Conservation (phyloP, 2,113 vertebrate genomes). For the Oncorhynchus mykiss region DNA sequence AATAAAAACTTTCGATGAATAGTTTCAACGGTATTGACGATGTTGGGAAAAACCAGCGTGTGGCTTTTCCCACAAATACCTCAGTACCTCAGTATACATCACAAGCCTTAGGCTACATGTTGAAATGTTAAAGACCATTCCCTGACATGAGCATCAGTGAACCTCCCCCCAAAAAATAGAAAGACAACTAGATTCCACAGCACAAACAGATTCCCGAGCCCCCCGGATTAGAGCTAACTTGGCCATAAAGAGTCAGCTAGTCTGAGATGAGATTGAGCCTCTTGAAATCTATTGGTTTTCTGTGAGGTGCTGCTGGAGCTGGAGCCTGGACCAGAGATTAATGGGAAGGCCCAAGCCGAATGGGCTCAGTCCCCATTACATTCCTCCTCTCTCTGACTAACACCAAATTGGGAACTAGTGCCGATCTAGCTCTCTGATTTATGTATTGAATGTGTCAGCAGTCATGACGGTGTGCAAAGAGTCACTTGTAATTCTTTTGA, state of each 20-base stretch:
- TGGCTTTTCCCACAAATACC: too few species aligned
- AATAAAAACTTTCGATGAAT: too few species aligned
- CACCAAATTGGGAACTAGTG: constrained; percentile 16
- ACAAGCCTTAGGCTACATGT: too few species aligned
- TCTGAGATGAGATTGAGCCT: constrained; percentile 28
- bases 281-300: constrained; percentile 34
- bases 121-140: not conserved
- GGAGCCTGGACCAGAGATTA: constrained; percentile 18
- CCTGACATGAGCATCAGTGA: not conserved
- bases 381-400: constrained; percentile 20
- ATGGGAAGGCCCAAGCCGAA: constrained; percentile 28
- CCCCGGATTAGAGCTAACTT: not conserved
- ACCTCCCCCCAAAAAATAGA: not conserved
- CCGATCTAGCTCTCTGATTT: constrained; percentile 4
- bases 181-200: not conserved
- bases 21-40: too few species aligned
- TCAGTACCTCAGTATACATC: too few species aligned
- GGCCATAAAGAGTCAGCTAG: constrained; percentile 27
- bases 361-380: constrained; percentile 8
- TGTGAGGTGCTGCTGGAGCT: constrained; percentile 8
- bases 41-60: too few species aligned
- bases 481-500: not conserved
- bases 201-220: constrained; percentile 2
- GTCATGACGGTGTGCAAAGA: not conserved
- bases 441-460: constrained; percentile 7